Evolutionary conservation across 30 jellyfish, hydroid and myxozoan species (phyloP).

Genomic region (Turritopsis dohrnii): DNA sequence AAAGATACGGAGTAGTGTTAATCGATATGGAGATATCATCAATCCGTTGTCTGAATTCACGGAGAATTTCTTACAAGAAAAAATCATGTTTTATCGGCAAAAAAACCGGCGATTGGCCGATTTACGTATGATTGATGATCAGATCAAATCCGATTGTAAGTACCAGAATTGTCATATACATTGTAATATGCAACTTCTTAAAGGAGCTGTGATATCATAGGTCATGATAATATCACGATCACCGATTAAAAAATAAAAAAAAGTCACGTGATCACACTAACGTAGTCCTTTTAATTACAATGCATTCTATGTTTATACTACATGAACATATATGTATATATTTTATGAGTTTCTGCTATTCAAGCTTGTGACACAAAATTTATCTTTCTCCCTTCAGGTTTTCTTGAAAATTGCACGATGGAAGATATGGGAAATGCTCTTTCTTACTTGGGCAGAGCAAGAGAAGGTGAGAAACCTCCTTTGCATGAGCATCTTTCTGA

Average conservation of each 20-base stretch:
- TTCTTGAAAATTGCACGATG: conserved; percentile 76
- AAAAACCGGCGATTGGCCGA: conserved; percentile 71
- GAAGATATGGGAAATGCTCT: conserved; percentile 79
- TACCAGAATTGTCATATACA: neutral
- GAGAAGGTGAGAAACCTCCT: conserved; percentile 47
- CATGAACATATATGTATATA: neutral
- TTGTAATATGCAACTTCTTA: neutral
- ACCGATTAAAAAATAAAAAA: no score
- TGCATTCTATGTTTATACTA: no score
- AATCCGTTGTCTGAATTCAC: conserved; percentile 52
- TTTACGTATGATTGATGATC: conserved; percentile 75
- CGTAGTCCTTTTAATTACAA: neutral
- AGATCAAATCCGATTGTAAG: conserved; percentile 80
- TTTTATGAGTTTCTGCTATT: no score
- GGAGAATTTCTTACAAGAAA: conserved; percentile 78
- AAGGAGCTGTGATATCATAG: neutral
- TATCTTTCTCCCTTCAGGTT: conserved; percentile 32
- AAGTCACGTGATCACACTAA: neutral
- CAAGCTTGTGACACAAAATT: neutral
- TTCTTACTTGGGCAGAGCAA: conserved; percentile 65
- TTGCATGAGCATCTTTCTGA: no score
- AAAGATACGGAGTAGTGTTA: conserved; percentile 31
- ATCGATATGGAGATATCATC: conserved; percentile 48
- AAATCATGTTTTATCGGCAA: conserved; percentile 53
- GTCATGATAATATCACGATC: neutral